A percentile compares a stretch with the other conserved stretches of the same genome.
Conservation (phyloP, 2,888 invertebrate genomes). For the Volucella bombylans region DNA sequence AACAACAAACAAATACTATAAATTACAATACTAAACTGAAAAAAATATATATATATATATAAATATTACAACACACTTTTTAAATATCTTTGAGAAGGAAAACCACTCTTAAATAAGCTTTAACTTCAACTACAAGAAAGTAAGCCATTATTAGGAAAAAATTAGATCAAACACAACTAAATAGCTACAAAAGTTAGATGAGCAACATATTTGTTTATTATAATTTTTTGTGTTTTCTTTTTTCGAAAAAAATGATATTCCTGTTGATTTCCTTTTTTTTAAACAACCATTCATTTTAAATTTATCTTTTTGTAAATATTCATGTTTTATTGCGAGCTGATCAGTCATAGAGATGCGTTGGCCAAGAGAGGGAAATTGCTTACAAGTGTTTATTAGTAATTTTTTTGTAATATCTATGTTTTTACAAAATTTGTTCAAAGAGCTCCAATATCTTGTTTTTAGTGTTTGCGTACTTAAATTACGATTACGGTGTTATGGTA, state of each 20-base stretch:
- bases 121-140: conserved; percentile 52
- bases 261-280: not conserved
- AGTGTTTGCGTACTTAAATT: no score
- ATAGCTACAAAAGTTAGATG: conserved; percentile 28
- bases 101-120: conserved; percentile 57
- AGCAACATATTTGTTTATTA: not conserved
- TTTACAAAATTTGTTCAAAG: no score
- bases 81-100: conserved; percentile 19
- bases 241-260: no score
- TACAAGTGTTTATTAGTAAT: conserved; percentile 15
- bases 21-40: conserved; percentile 7
- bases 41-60: not conserved
- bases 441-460: no score
- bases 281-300: conserved; percentile 5
- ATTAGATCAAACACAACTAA: conserved; percentile 48
- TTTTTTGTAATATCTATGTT: no score
- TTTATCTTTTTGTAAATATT: conserved; percentile 26
- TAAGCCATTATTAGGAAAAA: conserved; percentile 21
- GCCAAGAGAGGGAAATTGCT: conserved; percentile 28
- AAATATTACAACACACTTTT: not conserved
- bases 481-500: no score
- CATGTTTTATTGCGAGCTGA: conserved; percentile 8
- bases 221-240: conserved; percentile 20
- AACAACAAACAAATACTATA: not conserved
- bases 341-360: conserved; percentile 53